A percentile compares a stretch with the other conserved stretches of the same genome.
These are phyloP conservation scores for Hemaris fuciformis DNA, from an alignment of 2,888 invertebrate species.

Conservation along the genomic window DNA sequence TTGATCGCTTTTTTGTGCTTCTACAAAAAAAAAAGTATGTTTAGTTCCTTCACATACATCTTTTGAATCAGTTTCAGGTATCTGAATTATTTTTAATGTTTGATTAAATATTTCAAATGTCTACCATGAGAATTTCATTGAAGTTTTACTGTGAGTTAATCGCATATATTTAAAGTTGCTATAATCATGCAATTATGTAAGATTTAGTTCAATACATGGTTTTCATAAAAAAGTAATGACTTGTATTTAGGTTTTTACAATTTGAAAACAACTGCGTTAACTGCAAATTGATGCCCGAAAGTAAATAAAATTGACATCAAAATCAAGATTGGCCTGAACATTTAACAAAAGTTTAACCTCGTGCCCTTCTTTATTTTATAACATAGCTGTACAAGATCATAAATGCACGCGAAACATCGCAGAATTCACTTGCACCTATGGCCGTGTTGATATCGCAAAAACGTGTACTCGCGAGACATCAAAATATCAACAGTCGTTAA, in stretches of 20 bases:
- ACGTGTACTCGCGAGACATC: background rate
- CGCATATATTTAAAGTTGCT: no score
- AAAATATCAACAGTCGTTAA: background rate
- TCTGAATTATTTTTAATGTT: no score
- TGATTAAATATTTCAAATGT: no score
- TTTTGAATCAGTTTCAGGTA: no score
- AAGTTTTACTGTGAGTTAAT: no score
- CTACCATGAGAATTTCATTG: no score
- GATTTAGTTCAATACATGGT: no score
- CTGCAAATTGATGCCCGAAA: background rate
- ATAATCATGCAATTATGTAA: no score
- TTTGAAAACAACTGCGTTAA: background rate
- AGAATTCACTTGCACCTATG: background rate
- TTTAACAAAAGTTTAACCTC: background rate
- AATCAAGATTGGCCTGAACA: background rate
- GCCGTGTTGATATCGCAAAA: background rate
- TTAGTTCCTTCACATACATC: no score
- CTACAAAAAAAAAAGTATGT: no score
- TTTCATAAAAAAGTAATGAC: background rate
- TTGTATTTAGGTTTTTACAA: background rate
- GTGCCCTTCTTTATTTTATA: slow-evolving; percentile 1
- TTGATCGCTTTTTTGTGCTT: no score
- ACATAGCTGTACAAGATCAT: background rate
- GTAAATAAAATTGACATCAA: background rate
- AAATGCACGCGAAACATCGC: background rate